phyloP scores from a whole-genome alignment of 2,113 vertebrate genomes.

The human (Homo sapiens) region GRCh38 chr6:166568001-166568500 shows the following conservation, averaged over 20 bases:
- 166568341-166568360: no score
- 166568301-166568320: not conserved
- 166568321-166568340: no score
- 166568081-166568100: no score
- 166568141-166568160: not conserved
- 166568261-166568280: not conserved
- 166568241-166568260: not conserved
- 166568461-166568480: no score
- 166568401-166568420: no score
- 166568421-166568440: no score
- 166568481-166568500: no score
- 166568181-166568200: not conserved
- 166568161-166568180: no score
- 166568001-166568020: rapidly evolving
- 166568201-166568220: rapidly evolving
- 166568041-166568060: not conserved
- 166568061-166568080: rapidly evolving
- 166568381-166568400: no score
- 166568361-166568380: no score
- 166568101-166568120: rapidly evolving
- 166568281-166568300: not conserved
- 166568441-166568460: no score
- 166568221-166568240: not conserved
- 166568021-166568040: no score
- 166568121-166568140: not conserved